Base-by-base conservation (phyloP, 2,113 vertebrate species). In the Centropus unirufus region DNA sequence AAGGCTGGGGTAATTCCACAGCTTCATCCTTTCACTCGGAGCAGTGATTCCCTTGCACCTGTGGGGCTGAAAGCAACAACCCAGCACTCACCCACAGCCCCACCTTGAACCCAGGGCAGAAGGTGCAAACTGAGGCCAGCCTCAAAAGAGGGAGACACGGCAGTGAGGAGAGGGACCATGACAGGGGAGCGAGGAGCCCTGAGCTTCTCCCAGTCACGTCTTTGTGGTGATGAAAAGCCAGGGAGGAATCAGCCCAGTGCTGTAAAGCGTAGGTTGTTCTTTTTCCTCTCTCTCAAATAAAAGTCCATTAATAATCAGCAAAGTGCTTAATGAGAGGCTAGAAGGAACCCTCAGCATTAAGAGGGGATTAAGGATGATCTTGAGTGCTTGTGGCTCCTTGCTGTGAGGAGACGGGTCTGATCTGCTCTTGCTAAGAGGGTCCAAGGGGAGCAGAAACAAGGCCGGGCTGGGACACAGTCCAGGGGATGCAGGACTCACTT, bases 221-320 rank as follows among this genome's bases (percentile, higher is more conserved):
- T 67, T 11, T 29, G 62, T 34, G 47, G 24, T 36, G 36, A 36
- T 0, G 4, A 79, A 76, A 77, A 92, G 24, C 36, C 83, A 27
- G 34, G 40, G 17, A 81, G 19, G 34, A 62, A 67, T 51, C 70
- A 91, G 36, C 76, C 40, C 83, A 70, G n/a, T 83, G 55, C 5
- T 34, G 17, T 4, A 3, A 82, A 91, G 5, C 3, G 7, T 52
- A 27, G 34, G 11, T 36, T 6, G 16, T 49, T 6, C 39, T 27
- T 24, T 20, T 24, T 9, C 2, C 29, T 18, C 54, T 61, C 36
- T 73, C 75, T 61, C 57, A 61, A 72, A 83, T 58, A 39, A 52
- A 93, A 90, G 15, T 12, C 91, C 91, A 78, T 90, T 90, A 86
- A 88, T 27, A 92, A 94, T 30, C 36, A 96, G 79, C 74, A 93